Conservation (phyloP, 2,888 invertebrate genomes). For the Chrysolina oricalcia region DNA sequence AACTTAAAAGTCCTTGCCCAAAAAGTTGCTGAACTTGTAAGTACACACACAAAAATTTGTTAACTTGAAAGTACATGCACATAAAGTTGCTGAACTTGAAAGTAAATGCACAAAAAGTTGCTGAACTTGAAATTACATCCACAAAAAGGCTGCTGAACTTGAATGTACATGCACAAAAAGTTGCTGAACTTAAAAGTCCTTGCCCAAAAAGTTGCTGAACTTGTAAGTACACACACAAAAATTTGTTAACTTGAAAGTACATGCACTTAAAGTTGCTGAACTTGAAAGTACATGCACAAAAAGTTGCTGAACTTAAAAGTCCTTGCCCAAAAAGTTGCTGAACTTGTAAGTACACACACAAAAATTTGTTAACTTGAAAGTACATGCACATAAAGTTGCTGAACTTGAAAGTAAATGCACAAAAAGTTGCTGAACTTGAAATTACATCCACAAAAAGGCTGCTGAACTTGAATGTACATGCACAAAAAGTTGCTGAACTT, state of each 20-base stretch:
- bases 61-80: conserved; percentile 3
- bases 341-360: not conserved
- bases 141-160: not conserved
- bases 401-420: conserved; percentile 3
- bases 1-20: conserved; percentile 1
- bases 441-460: conserved; percentile 5
- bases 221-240: not conserved
- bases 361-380: no score
- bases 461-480: not conserved
- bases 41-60: not conserved
- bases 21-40: no score
- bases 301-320: no score
- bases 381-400: conserved; percentile 4
- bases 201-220: not conserved
- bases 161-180: conserved; percentile 8
- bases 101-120: conserved; percentile 7
- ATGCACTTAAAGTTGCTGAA: conserved; percentile 7
- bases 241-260: not conserved
- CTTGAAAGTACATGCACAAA: conserved; percentile 9
- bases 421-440: not conserved
- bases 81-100: not conserved
- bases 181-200: not conserved
- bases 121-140: not conserved
- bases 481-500: not conserved
- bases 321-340: not conserved